A percentile compares a stretch with the other conserved stretches of the same genome.
Conservation (phyloP, 2,888 invertebrate species). For the Pristionchus mayeri region DNA sequence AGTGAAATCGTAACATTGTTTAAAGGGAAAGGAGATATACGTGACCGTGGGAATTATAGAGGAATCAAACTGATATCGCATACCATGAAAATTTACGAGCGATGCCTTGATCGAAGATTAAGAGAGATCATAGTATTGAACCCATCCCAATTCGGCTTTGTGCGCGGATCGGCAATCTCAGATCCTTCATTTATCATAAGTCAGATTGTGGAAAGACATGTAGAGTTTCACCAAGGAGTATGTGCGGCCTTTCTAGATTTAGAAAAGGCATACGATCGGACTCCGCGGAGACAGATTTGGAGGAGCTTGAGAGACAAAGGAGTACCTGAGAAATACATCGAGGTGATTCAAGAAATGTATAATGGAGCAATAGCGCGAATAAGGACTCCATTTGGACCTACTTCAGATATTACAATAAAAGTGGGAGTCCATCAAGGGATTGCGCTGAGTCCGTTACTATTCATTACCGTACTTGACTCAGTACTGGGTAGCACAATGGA, state of each 20-base stretch:
- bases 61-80: too few species aligned
- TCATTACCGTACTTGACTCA: background rate
- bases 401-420: background rate
- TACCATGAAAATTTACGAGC: background rate
- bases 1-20: too few species aligned
- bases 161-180: background rate
- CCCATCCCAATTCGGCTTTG: background rate
- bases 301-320: too few species aligned
- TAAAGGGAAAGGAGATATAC: too few species aligned
- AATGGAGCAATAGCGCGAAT: background rate
- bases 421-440: background rate
- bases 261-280: too few species aligned
- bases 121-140: background rate
- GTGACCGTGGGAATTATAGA: too few species aligned
- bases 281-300: too few species aligned
- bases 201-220: background rate
- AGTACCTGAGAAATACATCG: background rate
- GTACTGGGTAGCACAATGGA: background rate
- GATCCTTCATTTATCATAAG: background rate
- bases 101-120: background rate
- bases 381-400: background rate
- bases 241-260: background rate
- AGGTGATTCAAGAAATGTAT: background rate
- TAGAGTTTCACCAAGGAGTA: background rate
- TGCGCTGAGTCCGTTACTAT: background rate